Evolutionary conservation across 2,888 invertebrate genomes (phyloP), one percentile per base, ranked within the genome.

Genomic region (Cerceris rybyensis): DNA sequence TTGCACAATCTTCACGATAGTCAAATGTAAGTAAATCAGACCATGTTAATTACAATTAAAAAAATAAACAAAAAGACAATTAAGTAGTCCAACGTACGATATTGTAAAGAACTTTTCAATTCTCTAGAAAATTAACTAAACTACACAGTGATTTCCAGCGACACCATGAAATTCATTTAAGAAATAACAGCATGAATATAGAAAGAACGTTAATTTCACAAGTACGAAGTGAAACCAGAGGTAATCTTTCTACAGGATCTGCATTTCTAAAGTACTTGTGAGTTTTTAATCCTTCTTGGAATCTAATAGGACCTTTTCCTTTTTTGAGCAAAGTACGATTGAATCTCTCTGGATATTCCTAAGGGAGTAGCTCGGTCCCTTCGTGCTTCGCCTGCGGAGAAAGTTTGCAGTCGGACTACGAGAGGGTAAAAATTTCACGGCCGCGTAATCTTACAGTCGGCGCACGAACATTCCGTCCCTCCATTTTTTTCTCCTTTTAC

Each of bases 401-500:
- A 58, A 70, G 6, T 7, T 64, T 64, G 7, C 50, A 14, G 42
- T 28, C 28, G 13, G 7, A 42, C 0, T 17, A 14, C 13, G 43
- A n/a, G 49, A 11, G 39, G 43, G 4, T 49, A 16, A 42, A 46
- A 49, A 50, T 70, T 64, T 70, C 64, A 57, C 43, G 70, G 39
- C 50, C 64, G 64, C 50, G 54, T 43, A 64, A 55, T 63, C 43
- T 5, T 42, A 14, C n/a, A 70, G 63, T 70, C 63, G 14, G 28
- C 55, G 58, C 50, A 57, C 57, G 57, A 58, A 17, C 1, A 14
- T 39, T 43, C 52, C 42, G 49, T 57, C n/a, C 52, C 55, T 60
- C n/a, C 7, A 8, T 39, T 58, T 58, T 17, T 49, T 43, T 17
- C 49, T 58, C 16, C 58, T 46, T 49, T 60, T 54, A 16, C 4